Base-by-base conservation (phyloP, 23 tunicate species). In the Trididemnum clinides region DNA sequence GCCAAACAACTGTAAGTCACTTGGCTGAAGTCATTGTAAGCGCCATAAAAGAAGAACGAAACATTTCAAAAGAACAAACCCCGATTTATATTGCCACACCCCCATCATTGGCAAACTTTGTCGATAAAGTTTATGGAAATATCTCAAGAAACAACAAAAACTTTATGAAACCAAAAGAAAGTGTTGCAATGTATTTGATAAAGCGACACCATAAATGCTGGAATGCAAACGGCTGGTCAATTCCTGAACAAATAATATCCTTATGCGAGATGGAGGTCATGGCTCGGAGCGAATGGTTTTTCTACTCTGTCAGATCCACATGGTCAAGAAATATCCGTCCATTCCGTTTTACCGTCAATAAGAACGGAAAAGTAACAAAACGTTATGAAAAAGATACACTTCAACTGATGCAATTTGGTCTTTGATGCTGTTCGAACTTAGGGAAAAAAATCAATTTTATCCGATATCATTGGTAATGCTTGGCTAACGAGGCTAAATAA, bases 41-140 rank as follows among this genome's bases (percentile, higher is more conserved):
- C 36, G n/a, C 30, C 6, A 20, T 27, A 7, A 6, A 27, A 5
- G 4, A 28, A 28, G n/a, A 4, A 28, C 32, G 29, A 29, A 59
- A 59, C 25, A 5, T 12, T 4, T 19, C 66, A 19, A 7, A 7
- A 7, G 25, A 12, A 59, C 3, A 25, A 10, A 12, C 22, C 22
- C 66, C 38, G 10, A 37, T 69, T 4, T 69, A 69, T 30, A 69
- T 69, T 28, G 75, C 75, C 5, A 69, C 75, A 3, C 75, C 75
- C 7, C 75, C 75, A 29, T 28, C 36, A 30, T 4, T 27, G 6
- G 18, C 30, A 10, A 37, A 31, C 4, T 69, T 69, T 20, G 15
- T 6, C 19, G 22, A 69, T 5, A 23, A 33, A 31, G n/a, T 33
- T 29, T 69, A 69, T 31, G 39, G 12, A 3, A 37, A 69, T 4